Base-by-base conservation (phyloP, 2,888 invertebrate genomes). In the Tetanocera ferruginea region DNA sequence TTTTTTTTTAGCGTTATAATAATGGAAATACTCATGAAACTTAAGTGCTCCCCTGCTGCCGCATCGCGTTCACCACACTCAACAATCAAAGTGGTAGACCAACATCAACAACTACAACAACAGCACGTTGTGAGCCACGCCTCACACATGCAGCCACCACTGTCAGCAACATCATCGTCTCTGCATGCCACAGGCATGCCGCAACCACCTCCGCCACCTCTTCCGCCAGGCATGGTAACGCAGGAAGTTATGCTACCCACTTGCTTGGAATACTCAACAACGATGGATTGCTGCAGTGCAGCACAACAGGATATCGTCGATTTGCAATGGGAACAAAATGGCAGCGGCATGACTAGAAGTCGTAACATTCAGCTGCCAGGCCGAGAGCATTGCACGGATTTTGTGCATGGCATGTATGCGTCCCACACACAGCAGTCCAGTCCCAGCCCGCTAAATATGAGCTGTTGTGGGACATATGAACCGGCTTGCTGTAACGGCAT, bases 1-100 rank as follows among this genome's bases (percentile, higher is more conserved):
- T n/a, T 14, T 64, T n/a, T 9, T 34, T 69, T 6, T 51, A 69
- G 69, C 23, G 11, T 28, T 14, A 51, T n/a, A 25, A 67, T 79
- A 78, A 84, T 84, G 84, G 83, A 84, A 81, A 82, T 83, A 69
- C 80, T 83, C 72, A 82, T 83, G 83, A 83, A 84, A 79, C 71
- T 83, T 66, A 84, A 83, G 79, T 84, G 83, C 76, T 80, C 82
- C 19, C 73, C 82, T 25, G 77, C 81, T 43, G 78, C 82, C 2
- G 23, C 67, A 25, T 57, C 80, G 37, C 64, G 75, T 34, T 74
- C 82, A 37, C 64, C 80, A 23, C 83, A 80, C 70, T 80, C 82
- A 19, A 81, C 83, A 8, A 78, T 84, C 2, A 83, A 83, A 81
- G 80, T 84, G 49, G 82, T 84, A 67, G 83, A 84, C 77, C 82